Evolutionary conservation across 2,113 vertebrate species (phyloP).

Genomic region (Pelmatolapia mariae): DNA sequence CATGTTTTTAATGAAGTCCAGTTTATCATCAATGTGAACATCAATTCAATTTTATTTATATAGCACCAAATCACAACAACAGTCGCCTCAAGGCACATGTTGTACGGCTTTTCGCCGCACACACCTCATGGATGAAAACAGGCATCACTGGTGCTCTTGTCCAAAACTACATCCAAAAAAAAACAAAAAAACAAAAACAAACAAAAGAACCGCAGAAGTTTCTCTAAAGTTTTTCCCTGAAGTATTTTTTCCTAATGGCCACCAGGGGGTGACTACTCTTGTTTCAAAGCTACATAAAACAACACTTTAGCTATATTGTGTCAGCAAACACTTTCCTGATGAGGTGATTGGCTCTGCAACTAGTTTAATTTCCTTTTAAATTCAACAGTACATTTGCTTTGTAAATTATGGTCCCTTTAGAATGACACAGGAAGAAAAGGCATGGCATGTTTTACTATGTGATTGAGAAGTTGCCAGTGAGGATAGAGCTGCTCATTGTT

Average conservation of each 20-base stretch:
- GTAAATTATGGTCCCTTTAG: not conserved
- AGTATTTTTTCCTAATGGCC: not conserved
- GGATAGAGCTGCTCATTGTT: not conserved
- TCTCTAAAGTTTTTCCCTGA: not conserved
- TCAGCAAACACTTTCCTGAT: not conserved
- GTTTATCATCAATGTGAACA: not conserved
- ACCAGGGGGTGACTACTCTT: not conserved
- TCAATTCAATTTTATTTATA: not conserved
- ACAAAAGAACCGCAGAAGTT: not conserved
- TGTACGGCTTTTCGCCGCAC: not conserved
- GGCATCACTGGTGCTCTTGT: not conserved
- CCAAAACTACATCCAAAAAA: not conserved
- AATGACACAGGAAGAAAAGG: not conserved
- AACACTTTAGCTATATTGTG: not conserved
- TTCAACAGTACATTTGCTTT: not conserved
- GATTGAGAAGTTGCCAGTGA: not conserved
- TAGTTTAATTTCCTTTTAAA: not conserved
- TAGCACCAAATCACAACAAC: not conserved
- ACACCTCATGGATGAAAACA: not conserved
- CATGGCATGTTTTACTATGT: not conserved
- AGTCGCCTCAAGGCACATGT: not conserved
- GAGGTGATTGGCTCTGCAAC: not conserved
- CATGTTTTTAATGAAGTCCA: not conserved
- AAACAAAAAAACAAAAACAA: too few species aligned
- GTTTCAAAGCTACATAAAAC: not conserved